These are phyloP conservation scores for Pseudachorutes palmiensis DNA, from an alignment of 1,140 invertebrate genomes.

Conservation along the genomic window DNA sequence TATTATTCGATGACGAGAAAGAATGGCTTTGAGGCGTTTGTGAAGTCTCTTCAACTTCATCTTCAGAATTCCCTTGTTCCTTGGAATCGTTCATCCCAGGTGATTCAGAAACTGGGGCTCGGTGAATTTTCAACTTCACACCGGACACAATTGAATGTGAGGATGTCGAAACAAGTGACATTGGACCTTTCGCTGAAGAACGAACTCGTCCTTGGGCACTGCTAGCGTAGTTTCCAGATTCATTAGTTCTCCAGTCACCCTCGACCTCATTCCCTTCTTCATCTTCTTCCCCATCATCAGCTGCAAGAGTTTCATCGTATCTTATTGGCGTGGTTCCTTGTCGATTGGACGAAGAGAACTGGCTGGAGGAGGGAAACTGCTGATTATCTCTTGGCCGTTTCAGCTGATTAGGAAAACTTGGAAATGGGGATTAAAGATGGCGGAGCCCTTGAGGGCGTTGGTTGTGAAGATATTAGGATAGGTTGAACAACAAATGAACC, in stretches of 20 bases:
- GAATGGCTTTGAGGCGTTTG: neutral
- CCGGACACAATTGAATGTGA: neutral
- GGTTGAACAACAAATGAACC: neutral
- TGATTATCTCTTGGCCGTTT: no score
- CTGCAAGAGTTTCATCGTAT: slow-evolving; percentile 1
- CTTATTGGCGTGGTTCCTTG: no score
- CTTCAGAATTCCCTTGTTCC: neutral
- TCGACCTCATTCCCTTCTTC: slow-evolving; percentile 15
- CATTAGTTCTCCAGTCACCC: neutral
- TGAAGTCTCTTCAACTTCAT: slow-evolving; percentile 5
- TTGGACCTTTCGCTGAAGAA: neutral
- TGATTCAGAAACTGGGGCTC: neutral
- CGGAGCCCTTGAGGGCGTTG: neutral
- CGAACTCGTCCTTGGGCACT: no score
- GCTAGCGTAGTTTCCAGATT: neutral
- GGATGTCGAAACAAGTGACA: neutral
- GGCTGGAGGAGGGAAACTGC: no score
- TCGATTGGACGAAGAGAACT: no score
- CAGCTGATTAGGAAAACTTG: neutral
- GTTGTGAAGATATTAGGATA: neutral
- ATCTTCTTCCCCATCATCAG: slow-evolving; percentile 29
- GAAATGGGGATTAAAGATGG: neutral
- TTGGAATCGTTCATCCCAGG: neutral
- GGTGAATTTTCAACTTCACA: neutral
- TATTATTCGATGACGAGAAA: neutral